Evolutionary conservation across 2,113 vertebrate species (phyloP).

Genomic region (Ardeotis arabs): DNA sequence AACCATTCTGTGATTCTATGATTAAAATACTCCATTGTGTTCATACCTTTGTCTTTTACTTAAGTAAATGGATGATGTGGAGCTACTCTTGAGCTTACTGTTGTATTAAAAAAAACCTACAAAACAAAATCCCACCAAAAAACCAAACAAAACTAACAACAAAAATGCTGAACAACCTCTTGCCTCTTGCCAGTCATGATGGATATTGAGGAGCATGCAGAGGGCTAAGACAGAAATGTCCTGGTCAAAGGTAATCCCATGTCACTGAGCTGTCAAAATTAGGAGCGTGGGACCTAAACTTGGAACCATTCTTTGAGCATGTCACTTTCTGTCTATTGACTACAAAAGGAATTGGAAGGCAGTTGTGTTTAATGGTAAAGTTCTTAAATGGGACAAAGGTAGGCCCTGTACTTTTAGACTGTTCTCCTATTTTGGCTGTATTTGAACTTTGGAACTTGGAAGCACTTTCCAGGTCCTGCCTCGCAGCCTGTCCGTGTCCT

Average conservation of each 20-base stretch:
- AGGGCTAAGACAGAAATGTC: not conserved
- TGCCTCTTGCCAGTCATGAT: not conserved
- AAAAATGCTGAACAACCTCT: not conserved
- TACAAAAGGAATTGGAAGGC: not conserved
- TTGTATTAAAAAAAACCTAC: not conserved
- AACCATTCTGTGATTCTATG: too few relatives aligned
- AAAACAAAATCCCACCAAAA: not conserved
- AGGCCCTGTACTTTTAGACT: not conserved
- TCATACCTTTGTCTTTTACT: not conserved
- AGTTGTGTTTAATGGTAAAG: not conserved
- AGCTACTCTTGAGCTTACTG: not conserved
- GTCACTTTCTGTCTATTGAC: not conserved
- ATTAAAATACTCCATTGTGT: not conserved
- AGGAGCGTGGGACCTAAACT: not conserved
- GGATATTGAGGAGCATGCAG: not conserved
- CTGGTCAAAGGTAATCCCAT: not conserved
- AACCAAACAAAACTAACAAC: fast-evolving
- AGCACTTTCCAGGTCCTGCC: not conserved
- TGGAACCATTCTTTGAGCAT: not conserved
- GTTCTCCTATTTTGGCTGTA: not conserved
- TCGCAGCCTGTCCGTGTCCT: not conserved
- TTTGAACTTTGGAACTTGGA: not conserved
- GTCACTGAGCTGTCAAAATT: not conserved
- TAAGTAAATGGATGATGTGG: not conserved
- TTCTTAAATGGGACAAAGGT: not conserved